Percentiles rank a stretch among this genome's conserved stretches.
Evolutionary conservation across 2,113 vertebrate species (phyloP).

Genomic region (Lycocorax pyrrhopterus): DNA sequence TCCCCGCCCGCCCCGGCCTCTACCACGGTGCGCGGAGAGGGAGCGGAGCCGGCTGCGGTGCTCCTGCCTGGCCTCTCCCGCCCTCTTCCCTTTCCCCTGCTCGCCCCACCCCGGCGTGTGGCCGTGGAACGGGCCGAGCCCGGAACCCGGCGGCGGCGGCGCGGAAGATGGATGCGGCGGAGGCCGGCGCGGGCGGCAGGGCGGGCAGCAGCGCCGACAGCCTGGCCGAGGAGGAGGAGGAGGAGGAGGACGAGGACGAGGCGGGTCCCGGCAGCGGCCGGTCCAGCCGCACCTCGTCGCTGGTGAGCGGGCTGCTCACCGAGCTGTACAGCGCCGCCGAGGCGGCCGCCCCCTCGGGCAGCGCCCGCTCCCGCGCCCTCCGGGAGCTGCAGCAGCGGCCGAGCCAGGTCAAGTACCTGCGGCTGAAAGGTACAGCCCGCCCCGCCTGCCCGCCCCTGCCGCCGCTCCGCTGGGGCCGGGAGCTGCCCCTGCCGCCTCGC

Average conservation of each 20-base stretch:
- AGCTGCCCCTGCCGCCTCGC: background rate
- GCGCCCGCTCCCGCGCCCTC: constrained; percentile 74
- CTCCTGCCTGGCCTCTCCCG: background rate
- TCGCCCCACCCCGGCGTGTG: background rate
- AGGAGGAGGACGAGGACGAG: background rate
- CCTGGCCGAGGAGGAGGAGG: constrained; percentile 26
- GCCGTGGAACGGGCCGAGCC: background rate
- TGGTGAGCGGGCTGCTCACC: constrained; percentile 89
- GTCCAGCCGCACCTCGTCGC: constrained; percentile 73
- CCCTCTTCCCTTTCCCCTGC: background rate
- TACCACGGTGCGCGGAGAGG: background rate
- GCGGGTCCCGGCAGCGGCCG: background rate
- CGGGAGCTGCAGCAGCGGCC: constrained; percentile 81
- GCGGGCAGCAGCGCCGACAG: constrained; percentile 12
- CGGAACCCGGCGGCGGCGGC: background rate
- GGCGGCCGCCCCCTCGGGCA: constrained; percentile 78
- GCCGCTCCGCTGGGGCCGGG: too few relatives aligned
- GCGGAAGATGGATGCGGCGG: background rate
- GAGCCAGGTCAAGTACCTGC: constrained; percentile 82
- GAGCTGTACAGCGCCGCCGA: constrained; percentile 88
- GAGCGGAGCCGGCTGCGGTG: background rate
- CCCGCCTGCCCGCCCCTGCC: background rate
- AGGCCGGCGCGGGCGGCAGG: background rate
- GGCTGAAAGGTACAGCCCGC: constrained; percentile 82
- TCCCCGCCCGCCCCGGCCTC: background rate